A percentile compares a stretch with the other conserved stretches of the same genome.
Conservation (phyloP, 2,797 vertebrate species). For the Aulostomus chinensis region DNA sequence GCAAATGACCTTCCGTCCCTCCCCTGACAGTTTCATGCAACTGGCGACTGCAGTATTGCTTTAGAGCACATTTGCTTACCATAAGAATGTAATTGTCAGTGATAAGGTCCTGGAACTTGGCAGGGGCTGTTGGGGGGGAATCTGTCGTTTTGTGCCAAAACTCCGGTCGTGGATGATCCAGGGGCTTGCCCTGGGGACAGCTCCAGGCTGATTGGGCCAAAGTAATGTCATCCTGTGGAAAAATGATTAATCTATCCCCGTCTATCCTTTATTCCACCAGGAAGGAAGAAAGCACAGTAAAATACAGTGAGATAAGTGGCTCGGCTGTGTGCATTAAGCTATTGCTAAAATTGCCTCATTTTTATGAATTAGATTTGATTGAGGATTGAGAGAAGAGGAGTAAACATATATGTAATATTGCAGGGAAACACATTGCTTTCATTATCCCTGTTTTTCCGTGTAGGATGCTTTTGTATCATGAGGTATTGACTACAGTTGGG, state of each 20-base stretch:
- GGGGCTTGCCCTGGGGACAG: conserved; percentile 77
- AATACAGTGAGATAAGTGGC: conserved; percentile 62
- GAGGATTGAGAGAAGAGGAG: conserved; percentile 20
- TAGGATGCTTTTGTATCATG: too few species aligned
- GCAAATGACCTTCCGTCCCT: conserved; percentile 67
- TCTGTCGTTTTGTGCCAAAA: conserved; percentile 78
- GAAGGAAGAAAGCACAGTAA: conserved; percentile 59
- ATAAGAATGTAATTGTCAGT: conserved; percentile 84
- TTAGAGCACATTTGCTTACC: conserved; percentile 80
- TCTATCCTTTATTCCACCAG: conserved; percentile 73
- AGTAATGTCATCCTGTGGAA: conserved; percentile 80
- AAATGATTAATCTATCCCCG: conserved; percentile 79
- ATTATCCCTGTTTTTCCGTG: too few species aligned
- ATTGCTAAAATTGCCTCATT: conserved; percentile 65
- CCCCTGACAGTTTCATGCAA: conserved; percentile 70
- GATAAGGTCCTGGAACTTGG: conserved; percentile 81
- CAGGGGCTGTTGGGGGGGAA: conserved; percentile 50
- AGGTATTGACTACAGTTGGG: too few species aligned
- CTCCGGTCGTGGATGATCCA: conserved; percentile 76
- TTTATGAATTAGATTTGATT: conserved; percentile 61
- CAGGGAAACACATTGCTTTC: too few species aligned
- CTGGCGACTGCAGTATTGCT: conserved; percentile 73
- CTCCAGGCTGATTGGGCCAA: conserved; percentile 79
- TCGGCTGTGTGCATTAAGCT: conserved; percentile 67
- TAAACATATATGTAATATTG: too few species aligned